These are phyloP conservation scores for Allochrocebus solatus DNA, from an alignment of 2,797 vertebrate genomes.

Conservation along the genomic window DNA sequence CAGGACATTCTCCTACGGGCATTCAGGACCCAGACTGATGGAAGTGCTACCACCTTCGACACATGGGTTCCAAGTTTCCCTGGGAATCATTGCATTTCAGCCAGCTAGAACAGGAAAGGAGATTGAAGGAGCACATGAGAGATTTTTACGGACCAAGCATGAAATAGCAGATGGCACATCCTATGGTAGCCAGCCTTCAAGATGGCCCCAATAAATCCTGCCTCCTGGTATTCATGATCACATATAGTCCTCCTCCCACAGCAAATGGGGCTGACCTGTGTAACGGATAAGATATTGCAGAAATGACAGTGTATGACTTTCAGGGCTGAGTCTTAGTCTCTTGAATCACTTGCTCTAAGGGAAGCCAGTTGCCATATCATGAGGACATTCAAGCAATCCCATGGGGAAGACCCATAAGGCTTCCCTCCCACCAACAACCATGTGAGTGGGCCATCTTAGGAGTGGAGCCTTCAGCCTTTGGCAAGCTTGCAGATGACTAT, in stretches of 20 bases:
- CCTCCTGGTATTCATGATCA: not conserved
- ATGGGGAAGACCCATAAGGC: not conserved
- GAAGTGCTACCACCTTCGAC: not conserved
- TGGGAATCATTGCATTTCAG: constrained; percentile 24
- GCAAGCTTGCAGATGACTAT: not conserved
- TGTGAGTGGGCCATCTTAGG: not conserved
- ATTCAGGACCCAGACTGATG: not conserved
- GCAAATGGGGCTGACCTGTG: not conserved
- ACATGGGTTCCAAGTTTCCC: not conserved
- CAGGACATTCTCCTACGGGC: not conserved
- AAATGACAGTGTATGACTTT: not conserved
- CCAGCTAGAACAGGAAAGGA: not conserved
- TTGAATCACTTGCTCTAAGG: not conserved
- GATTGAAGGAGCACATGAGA: not conserved
- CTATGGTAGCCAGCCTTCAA: not conserved
- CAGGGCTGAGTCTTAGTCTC: not conserved
- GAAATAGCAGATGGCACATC: not conserved
- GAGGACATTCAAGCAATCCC: not conserved
- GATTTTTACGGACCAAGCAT: not conserved
- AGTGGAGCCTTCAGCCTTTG: not conserved
- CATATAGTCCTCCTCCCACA: not conserved
- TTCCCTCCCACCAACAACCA: not conserved
- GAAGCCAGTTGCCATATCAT: not conserved
- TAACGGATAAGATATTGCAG: not conserved
- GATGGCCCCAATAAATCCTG: not conserved